phyloP scores from a whole-genome alignment of 2,888 invertebrate species.

The Spodoptera exigua region DNA sequence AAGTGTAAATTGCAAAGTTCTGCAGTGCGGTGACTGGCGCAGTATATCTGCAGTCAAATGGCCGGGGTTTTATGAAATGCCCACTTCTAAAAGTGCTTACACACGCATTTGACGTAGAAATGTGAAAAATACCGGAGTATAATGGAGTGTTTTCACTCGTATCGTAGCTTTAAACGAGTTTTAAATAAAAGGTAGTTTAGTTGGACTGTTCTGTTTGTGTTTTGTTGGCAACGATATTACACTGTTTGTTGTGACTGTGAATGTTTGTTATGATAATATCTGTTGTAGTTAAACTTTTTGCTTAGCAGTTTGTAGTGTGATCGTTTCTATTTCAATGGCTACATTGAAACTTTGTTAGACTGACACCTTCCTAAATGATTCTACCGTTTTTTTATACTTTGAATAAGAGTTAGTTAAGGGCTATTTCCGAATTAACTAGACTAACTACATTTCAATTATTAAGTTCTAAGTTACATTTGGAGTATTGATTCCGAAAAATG shows the following conservation, averaged over 20 bases:
- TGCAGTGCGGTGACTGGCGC: conserved; percentile 53
- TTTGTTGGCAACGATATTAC: conserved; percentile 25
- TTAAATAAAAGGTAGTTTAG: conserved; percentile 25
- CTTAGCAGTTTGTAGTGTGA: too few species aligned
- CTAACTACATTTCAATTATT: too few species aligned
- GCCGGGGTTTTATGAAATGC: conserved; percentile 39
- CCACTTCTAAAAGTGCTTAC: conserved; percentile 30
- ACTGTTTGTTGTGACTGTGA: conserved; percentile 15
- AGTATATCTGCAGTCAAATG: conserved; percentile 51
- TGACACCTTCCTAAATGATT: too few species aligned
- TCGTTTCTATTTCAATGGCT: too few species aligned
- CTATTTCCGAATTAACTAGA: too few species aligned
- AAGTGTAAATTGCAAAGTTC: conserved; percentile 30
- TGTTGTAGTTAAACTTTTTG: too few species aligned
- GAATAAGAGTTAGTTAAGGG: too few species aligned
- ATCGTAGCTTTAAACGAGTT: conserved; percentile 30
- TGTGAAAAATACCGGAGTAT: conserved; percentile 31
- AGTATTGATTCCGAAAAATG: too few species aligned
- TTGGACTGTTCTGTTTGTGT: conserved; percentile 12
- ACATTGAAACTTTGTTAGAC: too few species aligned
- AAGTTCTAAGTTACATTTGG: too few species aligned
- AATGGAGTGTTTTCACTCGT: conserved; percentile 27
- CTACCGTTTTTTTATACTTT: too few species aligned
- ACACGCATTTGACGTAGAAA: conserved; percentile 35
- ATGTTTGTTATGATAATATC: conserved; percentile 8